Evolutionary conservation across 2,113 vertebrate species (phyloP), one percentile per base, ranked within the genome.

Genomic region (Antennarius striatus): DNA sequence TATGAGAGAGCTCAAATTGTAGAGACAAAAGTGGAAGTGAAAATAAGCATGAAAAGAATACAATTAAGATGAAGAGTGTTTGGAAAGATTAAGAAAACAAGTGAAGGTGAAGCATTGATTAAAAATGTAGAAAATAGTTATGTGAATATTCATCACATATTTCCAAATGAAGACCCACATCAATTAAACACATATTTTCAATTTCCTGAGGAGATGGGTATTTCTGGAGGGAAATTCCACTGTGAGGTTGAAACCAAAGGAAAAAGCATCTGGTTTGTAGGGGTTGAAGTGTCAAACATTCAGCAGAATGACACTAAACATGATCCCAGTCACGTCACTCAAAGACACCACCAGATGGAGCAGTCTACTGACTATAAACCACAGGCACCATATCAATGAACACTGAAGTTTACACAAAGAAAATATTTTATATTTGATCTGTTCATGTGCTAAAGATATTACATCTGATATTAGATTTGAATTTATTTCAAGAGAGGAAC

Each of bases 311-410:
- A 22, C 22, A 22, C 39, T 40, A 40, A 40, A 40, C 10, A 6
- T 40, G 39, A 40, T 40, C 5, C 5, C 6, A 40, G 39, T 22
- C 22, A 22, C 22, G 22, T 22, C 22, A 22, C 22, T 22, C 36
- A 50, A 54, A 56, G 54, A 3, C 13, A 59, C 73, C 84, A 67
- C 76, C 48, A 77, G 84, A 77, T 68, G 64, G 76, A 57, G 73
- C 42, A 36, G 45, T 73, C 9, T 36, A 50, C 49, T 48, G 39
- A 52, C 16, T 13, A 40, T 10, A 40, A 40, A 40, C 39, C 5
- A 10, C 39, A 7, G 39, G 39, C 39, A 40, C 10, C 10, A 40
- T 7, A 7, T 40, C 39, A 40, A 40, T 40, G 6, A 40, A 17
- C 45, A 46, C 60, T 56, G 47, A n/a, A 15, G 46, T n/a, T 43